Evolutionary conservation across 2,888 invertebrate species (phyloP), one percentile per base, ranked within the genome.

Genomic region (Drosophila dives): DNA sequence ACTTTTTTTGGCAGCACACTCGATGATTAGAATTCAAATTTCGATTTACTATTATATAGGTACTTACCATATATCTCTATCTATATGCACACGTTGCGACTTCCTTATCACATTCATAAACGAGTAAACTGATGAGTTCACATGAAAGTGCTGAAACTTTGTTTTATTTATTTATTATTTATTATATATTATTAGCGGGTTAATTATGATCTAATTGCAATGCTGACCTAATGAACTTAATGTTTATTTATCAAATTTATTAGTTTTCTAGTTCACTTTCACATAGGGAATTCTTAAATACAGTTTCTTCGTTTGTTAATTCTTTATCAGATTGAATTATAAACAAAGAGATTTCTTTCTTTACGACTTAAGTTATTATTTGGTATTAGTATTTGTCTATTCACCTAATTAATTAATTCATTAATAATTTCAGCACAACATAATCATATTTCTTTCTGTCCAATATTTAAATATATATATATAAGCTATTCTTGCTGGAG

Each of bases 1-100:
- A 64, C 75, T 10, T 51, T 64, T 45, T 70, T 74, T 70, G 66
- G 54, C 45, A 32, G 38, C 38, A 58, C 32, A 48, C 65, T 68
- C 53, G 55, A 61, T 78, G 75, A 78, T 78, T 78, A 78, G 78
- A 60, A 78, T 77, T 66, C 77, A 48, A 77, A 74, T 77, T 48
- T 58, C 36, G 12, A 38, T 56, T 26, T 34, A 20, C 32, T 32
- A n/a, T 45, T 23, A 29, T 51, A 34, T 17, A 54, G 3, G 23
- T 26, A 48, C 15, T 7, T 26, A 26, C 48, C 23, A 34, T 15
- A 34, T 51, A 26, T 3, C 4, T 23, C 17, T 54, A 26, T 54
- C 11, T 34, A 11, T 26, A 38, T 23, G 56, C 38, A 53, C 64
- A 49, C 20, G 26, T 32, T 2, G 5, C n/a, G 23, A 49, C 45